Evolutionary conservation across 2,113 vertebrate species (phyloP).

Genomic region (Heliornis fulica): DNA sequence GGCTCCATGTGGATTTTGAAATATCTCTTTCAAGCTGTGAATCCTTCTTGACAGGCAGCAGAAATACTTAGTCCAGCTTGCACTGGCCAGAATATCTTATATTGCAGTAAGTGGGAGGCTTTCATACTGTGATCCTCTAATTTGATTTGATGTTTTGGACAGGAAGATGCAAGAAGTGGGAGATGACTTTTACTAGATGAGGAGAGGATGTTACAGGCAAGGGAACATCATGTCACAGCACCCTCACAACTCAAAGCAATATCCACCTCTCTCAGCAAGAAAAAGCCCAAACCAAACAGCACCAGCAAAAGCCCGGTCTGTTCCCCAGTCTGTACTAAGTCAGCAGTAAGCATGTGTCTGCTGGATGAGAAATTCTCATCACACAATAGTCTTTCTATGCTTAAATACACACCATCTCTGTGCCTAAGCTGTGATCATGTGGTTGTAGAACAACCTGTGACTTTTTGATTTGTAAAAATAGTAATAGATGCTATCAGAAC

Average conservation of each 20-base stretch:
- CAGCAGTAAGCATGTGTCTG: neutral
- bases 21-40: neutral
- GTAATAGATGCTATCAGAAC: neutral
- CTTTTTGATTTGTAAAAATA: neutral
- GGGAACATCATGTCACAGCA: neutral
- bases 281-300: neutral
- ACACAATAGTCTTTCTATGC: neutral
- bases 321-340: neutral
- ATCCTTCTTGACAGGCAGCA: neutral
- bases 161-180: neutral
- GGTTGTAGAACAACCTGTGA: neutral
- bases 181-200: neutral
- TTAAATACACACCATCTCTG: neutral
- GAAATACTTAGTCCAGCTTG: neutral
- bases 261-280: neutral
- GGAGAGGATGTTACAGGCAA: neutral
- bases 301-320: neutral
- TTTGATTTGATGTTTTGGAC: neutral
- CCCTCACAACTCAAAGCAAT: neutral
- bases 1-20: neutral
- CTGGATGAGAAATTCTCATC: neutral
- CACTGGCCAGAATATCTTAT: neutral
- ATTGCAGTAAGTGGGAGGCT: neutral
- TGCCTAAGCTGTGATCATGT: neutral
- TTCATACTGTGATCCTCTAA: neutral